A percentile compares a stretch with the other conserved stretches of the same genome.
Conservation (phyloP, 1,140 invertebrate genomes). For the Lineus longissimus region DNA sequence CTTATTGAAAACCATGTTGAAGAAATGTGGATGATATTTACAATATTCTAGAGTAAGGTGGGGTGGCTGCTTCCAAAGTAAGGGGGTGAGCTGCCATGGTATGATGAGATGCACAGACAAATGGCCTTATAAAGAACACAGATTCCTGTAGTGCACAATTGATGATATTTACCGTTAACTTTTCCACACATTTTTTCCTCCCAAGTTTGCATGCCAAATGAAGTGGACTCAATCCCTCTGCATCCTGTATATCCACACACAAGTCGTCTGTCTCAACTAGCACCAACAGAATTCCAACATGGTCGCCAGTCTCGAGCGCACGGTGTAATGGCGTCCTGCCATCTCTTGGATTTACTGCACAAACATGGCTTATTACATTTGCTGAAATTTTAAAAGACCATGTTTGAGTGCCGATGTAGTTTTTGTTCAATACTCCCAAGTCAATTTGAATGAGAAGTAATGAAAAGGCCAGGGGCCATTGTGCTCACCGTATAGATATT, state of each 20-base stretch:
- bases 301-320: conserved; percentile 31
- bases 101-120: too few relatives aligned
- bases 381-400: background rate
- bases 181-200: conserved; percentile 34
- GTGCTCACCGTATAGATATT: too few relatives aligned
- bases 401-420: too few relatives aligned
- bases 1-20: too few relatives aligned
- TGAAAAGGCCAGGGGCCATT: too few relatives aligned
- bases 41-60: too few relatives aligned
- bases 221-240: conserved; percentile 30
- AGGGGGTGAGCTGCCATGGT: too few relatives aligned
- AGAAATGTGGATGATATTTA: too few relatives aligned
- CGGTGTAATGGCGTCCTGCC: conserved; percentile 36
- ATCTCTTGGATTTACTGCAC: conserved; percentile 36
- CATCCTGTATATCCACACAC: conserved; percentile 36
- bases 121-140: too few relatives aligned
- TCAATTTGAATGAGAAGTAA: too few relatives aligned
- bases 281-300: conserved; percentile 21
- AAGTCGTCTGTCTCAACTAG: conserved; percentile 26
- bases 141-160: background rate
- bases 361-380: conserved; percentile 35
- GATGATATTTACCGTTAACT: conserved; percentile 29
- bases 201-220: conserved; percentile 35
- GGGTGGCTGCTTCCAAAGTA: too few relatives aligned
- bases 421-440: too few relatives aligned